These are phyloP conservation scores for Momotus momota DNA, from an alignment of 2,797 vertebrate genomes.

Conservation along the genomic window DNA sequence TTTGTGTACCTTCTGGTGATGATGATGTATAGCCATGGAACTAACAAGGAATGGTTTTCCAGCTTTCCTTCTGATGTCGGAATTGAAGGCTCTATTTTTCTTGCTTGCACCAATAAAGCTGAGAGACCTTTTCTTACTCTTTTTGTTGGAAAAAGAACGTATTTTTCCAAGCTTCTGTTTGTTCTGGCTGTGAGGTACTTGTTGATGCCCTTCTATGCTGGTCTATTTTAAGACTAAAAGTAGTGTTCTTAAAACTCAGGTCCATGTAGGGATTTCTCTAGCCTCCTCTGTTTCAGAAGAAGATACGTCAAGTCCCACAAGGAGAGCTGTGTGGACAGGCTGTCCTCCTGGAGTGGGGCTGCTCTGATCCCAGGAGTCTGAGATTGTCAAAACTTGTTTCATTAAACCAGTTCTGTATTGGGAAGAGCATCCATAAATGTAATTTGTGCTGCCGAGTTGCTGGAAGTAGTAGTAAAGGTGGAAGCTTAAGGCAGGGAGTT, in stretches of 20 bases:
- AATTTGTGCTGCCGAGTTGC: not conserved
- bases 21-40: not conserved
- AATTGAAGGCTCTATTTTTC: not conserved
- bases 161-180: not conserved
- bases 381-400: not conserved
- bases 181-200: not conserved
- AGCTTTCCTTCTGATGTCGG: not conserved
- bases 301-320: not conserved
- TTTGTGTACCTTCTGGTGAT: not conserved
- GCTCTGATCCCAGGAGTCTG: not conserved
- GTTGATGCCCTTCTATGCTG: not conserved
- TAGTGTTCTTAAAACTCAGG: not conserved
- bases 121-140: not conserved
- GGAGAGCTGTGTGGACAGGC: accelerated
- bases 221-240: conserved; percentile 18
- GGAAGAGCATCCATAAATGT: not conserved
- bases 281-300: not conserved
- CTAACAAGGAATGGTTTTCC: not conserved
- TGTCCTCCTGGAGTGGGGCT: not conserved
- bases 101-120: not conserved
- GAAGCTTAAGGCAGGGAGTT: not conserved
- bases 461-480: not conserved
- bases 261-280: not conserved
- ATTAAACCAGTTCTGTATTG: not conserved
- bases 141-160: not conserved